phyloP scores from a whole-genome alignment of 2,797 vertebrate genomes.

The Enteromius thamalakanensis region DNA sequence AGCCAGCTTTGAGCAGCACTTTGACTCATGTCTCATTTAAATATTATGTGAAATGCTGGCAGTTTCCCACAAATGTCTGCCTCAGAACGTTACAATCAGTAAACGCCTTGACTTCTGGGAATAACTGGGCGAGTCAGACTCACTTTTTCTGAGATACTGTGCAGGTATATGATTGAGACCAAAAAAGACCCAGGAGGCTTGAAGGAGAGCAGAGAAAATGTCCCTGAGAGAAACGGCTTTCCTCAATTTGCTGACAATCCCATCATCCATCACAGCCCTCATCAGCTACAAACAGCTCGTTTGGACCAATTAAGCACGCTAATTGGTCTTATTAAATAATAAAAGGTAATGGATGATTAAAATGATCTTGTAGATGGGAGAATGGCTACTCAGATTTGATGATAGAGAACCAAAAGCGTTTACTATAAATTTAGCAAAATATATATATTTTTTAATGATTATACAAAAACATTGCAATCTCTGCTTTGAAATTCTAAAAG shows the following conservation, averaged over 20 bases:
- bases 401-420: background rate
- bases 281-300: conserved; percentile 43
- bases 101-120: background rate
- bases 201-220: background rate
- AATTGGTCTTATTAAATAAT: conserved; percentile 65
- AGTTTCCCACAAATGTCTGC: background rate
- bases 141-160: background rate
- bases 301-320: conserved; percentile 66
- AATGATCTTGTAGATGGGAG: conserved; percentile 4
- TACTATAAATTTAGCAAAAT: background rate
- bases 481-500: background rate
- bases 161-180: background rate
- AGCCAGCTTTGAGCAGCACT: background rate
- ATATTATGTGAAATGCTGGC: background rate
- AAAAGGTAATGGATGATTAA: conserved; percentile 46
- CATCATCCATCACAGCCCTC: conserved; percentile 44
- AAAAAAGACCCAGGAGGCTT: background rate
- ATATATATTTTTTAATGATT: background rate
- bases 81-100: background rate
- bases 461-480: background rate
- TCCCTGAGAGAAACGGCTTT: conserved; percentile 27
- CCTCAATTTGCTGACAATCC: conserved; percentile 22
- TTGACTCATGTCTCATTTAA: background rate
- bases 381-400: conserved; percentile 11
- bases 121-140: background rate